Percentiles rank a stretch among this genome's conserved stretches.
Evolutionary conservation across 1,140 invertebrate genomes (phyloP).

Genomic region (Gryllus bimaculatus): DNA sequence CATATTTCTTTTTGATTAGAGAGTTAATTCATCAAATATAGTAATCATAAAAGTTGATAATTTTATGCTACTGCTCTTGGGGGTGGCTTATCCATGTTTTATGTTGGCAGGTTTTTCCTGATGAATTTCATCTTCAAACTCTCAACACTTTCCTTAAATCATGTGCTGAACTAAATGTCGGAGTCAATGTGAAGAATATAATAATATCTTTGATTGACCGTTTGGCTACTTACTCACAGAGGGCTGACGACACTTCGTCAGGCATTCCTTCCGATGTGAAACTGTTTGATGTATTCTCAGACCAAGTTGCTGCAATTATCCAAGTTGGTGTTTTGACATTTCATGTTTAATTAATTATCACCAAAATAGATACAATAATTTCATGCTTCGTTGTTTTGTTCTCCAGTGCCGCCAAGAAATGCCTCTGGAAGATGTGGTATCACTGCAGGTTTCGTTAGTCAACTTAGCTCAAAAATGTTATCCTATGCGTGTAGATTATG

Average conservation of each 20-base stretch:
- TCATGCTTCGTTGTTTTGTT: slow-evolving; percentile 20
- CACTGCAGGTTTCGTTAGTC: slow-evolving; percentile 88
- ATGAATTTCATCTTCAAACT: slow-evolving; percentile 96
- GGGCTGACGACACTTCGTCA: slow-evolving; percentile 54
- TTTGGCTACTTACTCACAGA: slow-evolving; percentile 71
- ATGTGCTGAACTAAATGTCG: slow-evolving; percentile 88
- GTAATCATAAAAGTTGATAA: not conserved
- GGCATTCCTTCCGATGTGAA: slow-evolving; percentile 82
- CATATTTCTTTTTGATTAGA: not conserved
- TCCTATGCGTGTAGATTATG: slow-evolving; percentile 86
- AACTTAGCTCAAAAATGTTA: slow-evolving; percentile 96
- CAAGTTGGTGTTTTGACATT: slow-evolving; percentile 46
- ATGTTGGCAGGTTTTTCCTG: slow-evolving; percentile 78
- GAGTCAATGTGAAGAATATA: slow-evolving; percentile 97
- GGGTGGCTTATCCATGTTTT: not conserved
- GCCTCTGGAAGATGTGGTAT: slow-evolving; percentile 91
- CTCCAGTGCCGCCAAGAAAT: slow-evolving; percentile 78
- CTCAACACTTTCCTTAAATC: slow-evolving; percentile 91
- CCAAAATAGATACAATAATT: not conserved
- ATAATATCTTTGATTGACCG: slow-evolving; percentile 95
- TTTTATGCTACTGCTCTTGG: not conserved
- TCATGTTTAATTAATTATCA: not conserved
- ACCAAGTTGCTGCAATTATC: slow-evolving; percentile 91
- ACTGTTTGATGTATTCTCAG: slow-evolving; percentile 97
- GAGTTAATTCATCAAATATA: not conserved